Base-by-base conservation (phyloP, 1,140 invertebrate species). In the Calycopis cecrops region DNA sequence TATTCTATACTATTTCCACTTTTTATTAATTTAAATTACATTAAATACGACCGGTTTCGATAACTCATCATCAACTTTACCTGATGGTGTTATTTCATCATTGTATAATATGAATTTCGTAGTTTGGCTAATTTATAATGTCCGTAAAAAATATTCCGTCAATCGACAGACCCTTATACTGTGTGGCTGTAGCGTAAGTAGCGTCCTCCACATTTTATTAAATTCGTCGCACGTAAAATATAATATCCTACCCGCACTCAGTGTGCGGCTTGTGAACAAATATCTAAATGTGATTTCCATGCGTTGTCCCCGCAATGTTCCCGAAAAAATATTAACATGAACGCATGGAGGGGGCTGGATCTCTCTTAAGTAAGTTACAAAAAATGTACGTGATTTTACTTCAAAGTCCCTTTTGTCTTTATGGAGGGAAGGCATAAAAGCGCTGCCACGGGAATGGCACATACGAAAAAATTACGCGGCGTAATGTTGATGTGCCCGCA, bases 371-470 rank as follows among this genome's bases (percentile, higher is more conserved):
- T 86, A 86, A 86, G 81, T 86, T 86, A 81, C 79, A 86, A 86
- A 84, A 86, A 86, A 85, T 85, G 77, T 87, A 87, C 83, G 83
- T 87, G 83, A 87, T 87, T 86, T 86, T 84, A 86, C 81, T 86
- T 86, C 83, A 86, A 87, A 87, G 83, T 85, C 76, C 78, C 76
- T 87, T 87, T 85, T 87, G 81, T 87, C 79, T 87, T 85, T 85
- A 87, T 85, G 75, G 76, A 82, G 70, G 79, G 74, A 78, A 77
- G 73, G 77, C 79, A 85, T 83, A 84, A 86, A 86, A 83, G 81
- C 83, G 83, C 79, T 78, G 78, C 68, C 75, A 79, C 70, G 69
- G 64, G 79, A 86, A 83, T 78, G 79, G 81, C 79, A 83, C 76
- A 83, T 82, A 78, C 78, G 71, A 78, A 86, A 84, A 85, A 86